Evolutionary conservation across 2,113 vertebrate species (phyloP).

Genomic region (Lates calcarifer): DNA sequence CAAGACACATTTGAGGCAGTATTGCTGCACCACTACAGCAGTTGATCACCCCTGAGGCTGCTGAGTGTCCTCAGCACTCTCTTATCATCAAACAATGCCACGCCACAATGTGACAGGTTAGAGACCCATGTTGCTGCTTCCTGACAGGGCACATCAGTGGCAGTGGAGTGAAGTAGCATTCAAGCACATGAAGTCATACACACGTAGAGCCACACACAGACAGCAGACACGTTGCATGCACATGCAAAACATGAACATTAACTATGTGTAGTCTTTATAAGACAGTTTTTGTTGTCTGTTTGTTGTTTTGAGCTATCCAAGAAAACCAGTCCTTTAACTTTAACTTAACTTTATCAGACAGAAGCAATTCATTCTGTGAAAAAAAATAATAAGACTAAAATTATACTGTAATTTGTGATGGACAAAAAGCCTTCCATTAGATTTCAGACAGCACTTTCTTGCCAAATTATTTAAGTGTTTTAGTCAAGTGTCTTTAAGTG

Average conservation of each 20-base stretch:
- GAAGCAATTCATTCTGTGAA: neutral
- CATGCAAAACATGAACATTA: neutral
- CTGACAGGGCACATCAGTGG: conserved; percentile 57
- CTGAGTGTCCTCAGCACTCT: conserved; percentile 51
- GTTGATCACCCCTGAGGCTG: conserved; percentile 38
- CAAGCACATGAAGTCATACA: conserved; percentile 36
- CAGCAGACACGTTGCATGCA: neutral
- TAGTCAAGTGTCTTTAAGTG: conserved; percentile 8
- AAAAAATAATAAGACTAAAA: neutral
- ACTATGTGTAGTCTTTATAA: neutral
- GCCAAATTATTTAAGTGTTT: conserved; percentile 24
- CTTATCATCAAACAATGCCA: conserved; percentile 65
- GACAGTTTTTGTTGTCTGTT: neutral
- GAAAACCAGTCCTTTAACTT: neutral
- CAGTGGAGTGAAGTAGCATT: conserved; percentile 36
- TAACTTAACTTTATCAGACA: neutral
- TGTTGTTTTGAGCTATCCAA: neutral
- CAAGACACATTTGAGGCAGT: conserved; percentile 45
- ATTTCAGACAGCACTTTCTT: conserved; percentile 19
- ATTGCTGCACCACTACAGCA: conserved; percentile 32
- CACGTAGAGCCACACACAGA: conserved; percentile 31
- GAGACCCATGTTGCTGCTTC: conserved; percentile 48
- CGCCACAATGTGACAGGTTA: conserved; percentile 53
- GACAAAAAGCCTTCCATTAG: conserved; percentile 11
- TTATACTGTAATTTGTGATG: conserved; percentile 8